Base-by-base conservation (phyloP, 2,113 vertebrate species). In the Callopanchax toddi region DNA sequence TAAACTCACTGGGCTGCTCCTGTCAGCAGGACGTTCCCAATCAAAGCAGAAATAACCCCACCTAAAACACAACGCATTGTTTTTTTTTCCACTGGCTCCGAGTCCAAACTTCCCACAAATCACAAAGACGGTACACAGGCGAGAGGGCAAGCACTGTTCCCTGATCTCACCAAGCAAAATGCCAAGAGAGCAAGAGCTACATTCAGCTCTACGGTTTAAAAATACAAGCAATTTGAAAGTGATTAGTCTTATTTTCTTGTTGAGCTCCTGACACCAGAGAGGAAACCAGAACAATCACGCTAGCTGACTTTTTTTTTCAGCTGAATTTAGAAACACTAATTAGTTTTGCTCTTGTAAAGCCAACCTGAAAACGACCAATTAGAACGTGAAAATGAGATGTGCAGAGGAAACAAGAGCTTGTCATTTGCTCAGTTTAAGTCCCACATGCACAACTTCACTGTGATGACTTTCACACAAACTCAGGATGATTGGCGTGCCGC, bases 301-400 rank as follows among this genome's bases (percentile, higher is more conserved):
- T 64, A 52, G 74, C 78, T 57, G 72, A 60, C 70, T 84, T 70
- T 76, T 87, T 88, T 76, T 79, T 87, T 59, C 82, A 76, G 85
- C 91, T 92, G 90, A 91, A 92, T 93, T 91, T 93, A 93, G 91
- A 91, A 93, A 93, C 90, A 85, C 92, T 92, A 93, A 92, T 93
- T 93, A 93, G 91, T 91, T 92, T 92, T 90, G 89, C 90, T 91
- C 91, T 91, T 88, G 75, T 91, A 92, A 93, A 93, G 86, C 79
- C 90, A 92, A 92, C 90, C 90, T 92, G 91, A 92, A 91, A 92
- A 92, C 74, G 90, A 91, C 90, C 92, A 91, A 92, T 93, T 92
- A 92, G 87, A 91, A 89, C 86, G 89, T 87, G 90, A 83, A 89
- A 92, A 92, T 91, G 84, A 90, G 88, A 86, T 74, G 72, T 78